Conservation (phyloP, 2,797 vertebrate genomes). For the Nannoperca australis region DNA sequence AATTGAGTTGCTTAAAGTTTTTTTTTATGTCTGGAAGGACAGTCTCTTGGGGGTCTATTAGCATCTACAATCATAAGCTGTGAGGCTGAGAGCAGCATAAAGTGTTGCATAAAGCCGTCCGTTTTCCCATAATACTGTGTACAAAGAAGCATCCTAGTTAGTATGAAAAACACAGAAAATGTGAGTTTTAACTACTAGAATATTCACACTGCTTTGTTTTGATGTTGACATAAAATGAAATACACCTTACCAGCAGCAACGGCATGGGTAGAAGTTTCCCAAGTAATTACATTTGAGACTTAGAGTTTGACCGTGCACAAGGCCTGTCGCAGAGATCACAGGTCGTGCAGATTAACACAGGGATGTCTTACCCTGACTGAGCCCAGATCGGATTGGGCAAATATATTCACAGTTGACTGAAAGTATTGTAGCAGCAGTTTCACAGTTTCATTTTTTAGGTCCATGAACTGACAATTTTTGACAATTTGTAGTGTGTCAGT, state of each 20-base stretch:
- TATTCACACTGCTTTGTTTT: conserved; percentile 39
- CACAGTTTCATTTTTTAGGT: not conserved
- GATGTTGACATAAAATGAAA: conserved; percentile 1
- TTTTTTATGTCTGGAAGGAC: conserved; percentile 63
- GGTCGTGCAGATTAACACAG: conserved; percentile 56
- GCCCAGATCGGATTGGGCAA: conserved; percentile 18
- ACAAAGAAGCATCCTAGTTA: conserved; percentile 31
- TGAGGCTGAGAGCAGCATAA: conserved; percentile 47
- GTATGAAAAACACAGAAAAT: conserved; percentile 16
- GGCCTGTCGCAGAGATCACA: conserved; percentile 55
- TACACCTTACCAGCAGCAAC: not conserved
- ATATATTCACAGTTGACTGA: conserved; percentile 36
- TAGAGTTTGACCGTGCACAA: conserved; percentile 51
- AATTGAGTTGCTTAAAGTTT: conserved; percentile 57
- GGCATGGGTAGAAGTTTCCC: conserved; percentile 14
- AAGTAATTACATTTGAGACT: conserved; percentile 68
- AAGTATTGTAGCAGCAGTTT: conserved; percentile 16
- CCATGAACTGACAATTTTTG: not conserved
- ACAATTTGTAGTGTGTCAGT: not conserved
- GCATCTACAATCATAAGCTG: conserved; percentile 45
- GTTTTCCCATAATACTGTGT: conserved; percentile 17
- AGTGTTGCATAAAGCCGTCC: conserved; percentile 24
- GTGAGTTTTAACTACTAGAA: conserved; percentile 10
- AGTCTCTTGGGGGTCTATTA: conserved; percentile 68
- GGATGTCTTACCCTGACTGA: conserved; percentile 48